Evolutionary conservation across 2,888 invertebrate species (phyloP).

Genomic region (Eulithis prunata): DNA sequence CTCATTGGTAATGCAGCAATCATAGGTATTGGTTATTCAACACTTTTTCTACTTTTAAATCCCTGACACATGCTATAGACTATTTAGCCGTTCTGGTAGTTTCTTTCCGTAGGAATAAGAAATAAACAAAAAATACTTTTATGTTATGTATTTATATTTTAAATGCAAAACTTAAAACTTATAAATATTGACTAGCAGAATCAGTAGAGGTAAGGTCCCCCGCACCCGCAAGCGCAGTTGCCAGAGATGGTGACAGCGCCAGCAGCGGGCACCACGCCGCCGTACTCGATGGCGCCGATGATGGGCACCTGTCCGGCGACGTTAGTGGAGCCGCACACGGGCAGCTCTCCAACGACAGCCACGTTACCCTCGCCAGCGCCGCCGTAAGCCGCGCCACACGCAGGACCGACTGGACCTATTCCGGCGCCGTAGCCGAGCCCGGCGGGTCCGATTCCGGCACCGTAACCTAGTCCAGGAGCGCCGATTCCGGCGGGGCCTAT

Average conservation of each 20-base stretch:
- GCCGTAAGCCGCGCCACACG: slow-evolving; percentile 36
- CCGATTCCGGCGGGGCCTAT: slow-evolving; percentile 15
- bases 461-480: neutral
- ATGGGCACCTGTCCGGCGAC: slow-evolving; percentile 50
- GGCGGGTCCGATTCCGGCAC: slow-evolving; percentile 33
- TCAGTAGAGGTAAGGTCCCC: slow-evolving; percentile 3
- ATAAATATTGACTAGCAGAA: neutral
- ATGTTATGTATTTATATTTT: neutral
- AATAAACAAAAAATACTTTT: too few relatives aligned
- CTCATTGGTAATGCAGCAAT: too few relatives aligned
- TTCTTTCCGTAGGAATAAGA: too few relatives aligned
- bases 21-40: too few relatives aligned
- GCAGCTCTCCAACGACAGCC: slow-evolving; percentile 48
- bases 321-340: slow-evolving; percentile 50
- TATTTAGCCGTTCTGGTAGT: too few relatives aligned
- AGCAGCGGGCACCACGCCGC: slow-evolving; percentile 42
- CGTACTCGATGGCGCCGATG: slow-evolving; percentile 47
- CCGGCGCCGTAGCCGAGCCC: slow-evolving; percentile 48
- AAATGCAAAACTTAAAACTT: neutral
- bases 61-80: too few relatives aligned
- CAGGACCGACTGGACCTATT: too few relatives aligned
- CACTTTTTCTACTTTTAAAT: too few relatives aligned
- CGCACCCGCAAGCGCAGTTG: slow-evolving; percentile 39
- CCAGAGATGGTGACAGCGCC: slow-evolving; percentile 46
- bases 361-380: slow-evolving; percentile 40